Evolutionary conservation across 2,888 invertebrate genomes (phyloP).

Genomic region (Habrosyne pyritoides): DNA sequence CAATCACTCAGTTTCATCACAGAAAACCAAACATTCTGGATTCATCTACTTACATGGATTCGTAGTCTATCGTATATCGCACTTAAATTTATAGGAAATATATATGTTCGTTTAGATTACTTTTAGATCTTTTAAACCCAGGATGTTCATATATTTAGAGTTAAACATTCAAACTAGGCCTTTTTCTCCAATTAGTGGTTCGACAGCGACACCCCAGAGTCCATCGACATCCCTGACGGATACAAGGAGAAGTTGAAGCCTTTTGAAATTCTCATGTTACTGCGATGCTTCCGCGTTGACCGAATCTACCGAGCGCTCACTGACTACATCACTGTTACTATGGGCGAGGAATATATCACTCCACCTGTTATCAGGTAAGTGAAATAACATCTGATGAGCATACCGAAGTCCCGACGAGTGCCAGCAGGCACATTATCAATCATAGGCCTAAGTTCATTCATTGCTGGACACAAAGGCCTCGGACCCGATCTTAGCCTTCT

Average conservation of each 20-base stretch:
- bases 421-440: background rate
- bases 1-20: too few species aligned
- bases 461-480: too few species aligned
- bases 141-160: background rate
- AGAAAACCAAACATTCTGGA: too few species aligned
- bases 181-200: conserved; percentile 86
- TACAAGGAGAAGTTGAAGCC: conserved; percentile 86
- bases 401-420: too few species aligned
- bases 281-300: conserved; percentile 95
- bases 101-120: too few species aligned
- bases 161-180: background rate
- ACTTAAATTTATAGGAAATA: too few species aligned
- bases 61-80: too few species aligned
- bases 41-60: too few species aligned
- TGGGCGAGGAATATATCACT: conserved; percentile 95
- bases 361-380: conserved; percentile 89
- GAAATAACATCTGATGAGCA: too few species aligned
- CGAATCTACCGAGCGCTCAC: conserved; percentile 93
- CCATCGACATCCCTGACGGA: conserved; percentile 86
- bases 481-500: too few species aligned
- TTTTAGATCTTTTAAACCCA: too few species aligned
- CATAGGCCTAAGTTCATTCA: background rate
- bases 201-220: conserved; percentile 92
- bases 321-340: conserved; percentile 90
- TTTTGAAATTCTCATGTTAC: conserved; percentile 90